Conservation (phyloP, 2,113 vertebrate species). For the Oreocharis arfaki region DNA sequence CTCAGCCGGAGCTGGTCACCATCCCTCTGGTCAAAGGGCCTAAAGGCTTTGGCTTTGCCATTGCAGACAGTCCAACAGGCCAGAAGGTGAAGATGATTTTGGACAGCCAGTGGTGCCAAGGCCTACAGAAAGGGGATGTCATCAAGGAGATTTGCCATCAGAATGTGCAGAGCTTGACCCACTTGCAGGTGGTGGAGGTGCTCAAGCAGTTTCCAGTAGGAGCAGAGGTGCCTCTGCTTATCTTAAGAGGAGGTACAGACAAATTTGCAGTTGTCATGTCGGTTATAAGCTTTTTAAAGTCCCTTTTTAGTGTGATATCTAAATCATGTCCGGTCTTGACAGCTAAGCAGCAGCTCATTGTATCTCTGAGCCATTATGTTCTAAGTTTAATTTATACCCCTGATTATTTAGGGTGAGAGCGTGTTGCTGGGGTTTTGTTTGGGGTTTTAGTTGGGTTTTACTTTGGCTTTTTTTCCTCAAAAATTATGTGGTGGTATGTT, state of each 20-base stretch:
- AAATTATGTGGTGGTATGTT: neutral
- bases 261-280: neutral
- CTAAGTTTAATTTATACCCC: neutral
- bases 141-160: slow-evolving; percentile 96
- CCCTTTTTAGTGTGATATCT: neutral
- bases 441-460: neutral
- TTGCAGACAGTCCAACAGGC: slow-evolving; percentile 91
- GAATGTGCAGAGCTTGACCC: slow-evolving; percentile 91
- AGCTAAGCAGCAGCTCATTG: neutral
- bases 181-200: slow-evolving; percentile 96
- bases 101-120: slow-evolving; percentile 97
- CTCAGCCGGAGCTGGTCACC: slow-evolving; percentile 91
- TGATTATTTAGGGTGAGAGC: neutral
- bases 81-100: slow-evolving; percentile 99
- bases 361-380: neutral
- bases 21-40: slow-evolving; percentile 92
- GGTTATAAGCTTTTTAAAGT: neutral
- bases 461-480: neutral
- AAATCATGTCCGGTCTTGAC: neutral
- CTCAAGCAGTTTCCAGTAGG: slow-evolving; percentile 94
- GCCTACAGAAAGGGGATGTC: slow-evolving; percentile 92
- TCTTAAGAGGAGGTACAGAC: slow-evolving; percentile 90
- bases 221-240: slow-evolving; percentile 89
- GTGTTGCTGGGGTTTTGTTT: neutral
- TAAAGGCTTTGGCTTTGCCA: slow-evolving; percentile 95